Evolutionary conservation across 2,797 vertebrate genomes (phyloP).

Genomic region (Spinibarbus caldwelli): DNA sequence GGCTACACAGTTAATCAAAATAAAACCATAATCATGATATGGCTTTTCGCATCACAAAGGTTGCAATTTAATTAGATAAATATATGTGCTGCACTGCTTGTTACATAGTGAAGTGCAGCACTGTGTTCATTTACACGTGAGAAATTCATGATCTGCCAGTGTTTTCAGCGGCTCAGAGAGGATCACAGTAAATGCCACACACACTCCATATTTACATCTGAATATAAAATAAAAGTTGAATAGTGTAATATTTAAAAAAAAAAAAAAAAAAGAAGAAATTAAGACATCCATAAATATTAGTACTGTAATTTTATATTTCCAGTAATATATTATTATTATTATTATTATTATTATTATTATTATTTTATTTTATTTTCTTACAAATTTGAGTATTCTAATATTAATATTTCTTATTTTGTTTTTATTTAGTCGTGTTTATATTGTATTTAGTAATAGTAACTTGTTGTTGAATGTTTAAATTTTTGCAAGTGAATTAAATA

Average conservation of each 20-base stretch:
- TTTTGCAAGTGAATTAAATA: background rate
- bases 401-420: too few relatives aligned
- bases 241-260: too few relatives aligned
- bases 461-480: background rate
- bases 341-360: too few relatives aligned
- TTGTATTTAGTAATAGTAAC: too few relatives aligned
- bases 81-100: too few relatives aligned
- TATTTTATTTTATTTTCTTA: too few relatives aligned
- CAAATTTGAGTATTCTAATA: too few relatives aligned
- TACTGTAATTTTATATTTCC: background rate
- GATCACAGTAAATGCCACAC: background rate
- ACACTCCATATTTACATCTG: too few relatives aligned
- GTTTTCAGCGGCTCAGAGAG: background rate
- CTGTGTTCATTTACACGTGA: background rate
- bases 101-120: background rate
- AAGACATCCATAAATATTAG: background rate
- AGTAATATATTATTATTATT: too few relatives aligned
- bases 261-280: background rate
- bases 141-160: background rate
- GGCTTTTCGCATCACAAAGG: too few relatives aligned
- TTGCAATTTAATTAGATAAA: too few relatives aligned
- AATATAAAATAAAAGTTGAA: background rate
- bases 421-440: too few relatives aligned
- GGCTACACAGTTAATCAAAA: background rate
- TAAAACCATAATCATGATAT: background rate